phyloP scores from a whole-genome alignment of 2,113 vertebrate species.

The Pachycephala philippinensis region DNA sequence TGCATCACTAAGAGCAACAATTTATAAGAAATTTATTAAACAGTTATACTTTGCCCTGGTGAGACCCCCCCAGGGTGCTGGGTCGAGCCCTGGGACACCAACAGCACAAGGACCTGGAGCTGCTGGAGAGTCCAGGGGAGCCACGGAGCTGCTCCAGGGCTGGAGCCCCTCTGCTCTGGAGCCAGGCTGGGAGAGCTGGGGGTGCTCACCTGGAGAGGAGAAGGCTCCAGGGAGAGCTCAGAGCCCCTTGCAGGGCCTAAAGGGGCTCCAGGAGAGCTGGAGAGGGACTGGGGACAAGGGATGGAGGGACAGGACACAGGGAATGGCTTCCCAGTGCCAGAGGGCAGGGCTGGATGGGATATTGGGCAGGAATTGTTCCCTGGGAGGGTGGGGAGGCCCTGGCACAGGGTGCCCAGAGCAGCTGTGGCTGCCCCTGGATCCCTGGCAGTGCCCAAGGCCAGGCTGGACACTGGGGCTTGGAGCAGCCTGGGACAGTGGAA shows the following conservation, averaged over 20 bases:
- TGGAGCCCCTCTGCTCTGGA: background rate
- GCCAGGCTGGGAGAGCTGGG: background rate
- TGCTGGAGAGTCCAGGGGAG: background rate
- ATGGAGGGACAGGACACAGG: no score
- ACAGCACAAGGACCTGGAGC: background rate
- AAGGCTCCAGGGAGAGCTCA: no score
- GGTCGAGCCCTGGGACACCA: background rate
- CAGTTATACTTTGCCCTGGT: background rate
- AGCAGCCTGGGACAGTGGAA: background rate
- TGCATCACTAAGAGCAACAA: background rate
- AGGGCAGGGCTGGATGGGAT: no score
- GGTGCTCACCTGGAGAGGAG: no score
- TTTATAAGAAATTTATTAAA: background rate
- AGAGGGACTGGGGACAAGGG: no score
- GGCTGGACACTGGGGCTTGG: background rate
- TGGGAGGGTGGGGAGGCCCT: background rate
- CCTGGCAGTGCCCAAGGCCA: background rate
- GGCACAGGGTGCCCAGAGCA: background rate
- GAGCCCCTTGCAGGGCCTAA: no score
- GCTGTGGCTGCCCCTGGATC: background rate
- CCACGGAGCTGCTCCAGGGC: rapidly evolving
- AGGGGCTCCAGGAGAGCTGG: no score
- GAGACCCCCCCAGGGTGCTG: background rate
- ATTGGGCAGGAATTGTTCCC: no score
- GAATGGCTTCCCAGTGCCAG: no score